Conservation (phyloP, 2,113 vertebrate genomes). For the Rhizomys pruinosus region DNA sequence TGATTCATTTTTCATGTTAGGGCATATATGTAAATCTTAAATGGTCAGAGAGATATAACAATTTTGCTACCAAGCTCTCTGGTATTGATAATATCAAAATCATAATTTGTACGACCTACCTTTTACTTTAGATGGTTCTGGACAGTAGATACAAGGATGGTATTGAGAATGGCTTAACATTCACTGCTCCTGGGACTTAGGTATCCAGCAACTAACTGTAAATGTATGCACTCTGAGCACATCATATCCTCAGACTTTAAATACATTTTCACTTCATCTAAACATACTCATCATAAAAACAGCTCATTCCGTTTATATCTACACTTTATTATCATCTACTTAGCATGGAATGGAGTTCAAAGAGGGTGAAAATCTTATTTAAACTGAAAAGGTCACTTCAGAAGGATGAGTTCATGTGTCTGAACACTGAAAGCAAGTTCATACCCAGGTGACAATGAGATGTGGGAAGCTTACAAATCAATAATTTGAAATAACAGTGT, state of each 20-base stretch:
- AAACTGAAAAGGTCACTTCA: neutral
- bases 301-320: neutral
- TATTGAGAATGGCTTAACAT: neutral
- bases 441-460: neutral
- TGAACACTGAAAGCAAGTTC: neutral
- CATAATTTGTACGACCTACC: too few species aligned
- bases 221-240: neutral
- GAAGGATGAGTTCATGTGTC: accelerated
- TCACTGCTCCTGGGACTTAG: neutral
- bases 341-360: neutral
- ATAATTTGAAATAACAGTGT: neutral
- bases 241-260: neutral
- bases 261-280: neutral
- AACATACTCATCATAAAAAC: neutral
- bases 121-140: neutral
- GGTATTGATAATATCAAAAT: neutral
- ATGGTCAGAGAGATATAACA: neutral
- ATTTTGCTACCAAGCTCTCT: neutral
- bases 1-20: too few species aligned
- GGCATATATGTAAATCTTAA: too few species aligned
- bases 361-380: neutral
- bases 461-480: neutral
- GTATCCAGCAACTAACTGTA: neutral
- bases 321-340: neutral
- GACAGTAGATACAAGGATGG: neutral